phyloP scores from a whole-genome alignment of 2,113 vertebrate genomes.

The Arizona elegans region DNA sequence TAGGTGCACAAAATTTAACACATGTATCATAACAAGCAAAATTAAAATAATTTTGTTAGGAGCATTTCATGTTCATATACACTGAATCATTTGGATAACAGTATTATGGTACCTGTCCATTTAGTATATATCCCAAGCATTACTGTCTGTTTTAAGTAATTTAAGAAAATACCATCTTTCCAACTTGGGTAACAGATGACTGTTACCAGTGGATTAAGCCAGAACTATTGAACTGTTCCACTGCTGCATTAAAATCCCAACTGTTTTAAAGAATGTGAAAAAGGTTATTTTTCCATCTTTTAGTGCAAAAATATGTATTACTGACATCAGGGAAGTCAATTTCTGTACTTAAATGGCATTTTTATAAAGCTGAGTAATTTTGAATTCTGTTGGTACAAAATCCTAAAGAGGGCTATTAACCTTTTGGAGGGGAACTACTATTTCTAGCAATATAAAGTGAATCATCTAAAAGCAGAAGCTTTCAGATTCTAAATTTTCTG shows the following conservation, averaged over 20 bases:
- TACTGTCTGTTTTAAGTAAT: background rate
- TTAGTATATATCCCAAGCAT: background rate
- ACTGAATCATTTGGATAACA: background rate
- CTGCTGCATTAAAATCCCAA: background rate
- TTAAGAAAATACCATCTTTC: background rate
- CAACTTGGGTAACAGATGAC: background rate
- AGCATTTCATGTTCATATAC: background rate
- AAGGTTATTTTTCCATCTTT: background rate
- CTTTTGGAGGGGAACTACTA: background rate
- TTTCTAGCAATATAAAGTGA: conserved; percentile 5
- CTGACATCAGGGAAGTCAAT: background rate
- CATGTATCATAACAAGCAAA: background rate
- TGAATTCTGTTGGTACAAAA: conserved; percentile 15
- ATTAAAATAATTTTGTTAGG: background rate
- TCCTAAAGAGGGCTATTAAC: conserved; percentile 22
- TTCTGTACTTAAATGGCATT: background rate
- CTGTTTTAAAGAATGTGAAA: background rate
- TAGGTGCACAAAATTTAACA: background rate
- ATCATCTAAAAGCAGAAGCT: conserved; percentile 36
- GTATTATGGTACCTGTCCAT: fast-evolving
- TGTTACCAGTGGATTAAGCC: fast-evolving
- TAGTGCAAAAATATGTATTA: conserved; percentile 34
- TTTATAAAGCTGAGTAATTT: background rate
- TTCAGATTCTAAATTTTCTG: background rate
- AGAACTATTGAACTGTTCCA: background rate